Conservation (phyloP, 2,797 vertebrate species). For the Tapirus indicus region DNA sequence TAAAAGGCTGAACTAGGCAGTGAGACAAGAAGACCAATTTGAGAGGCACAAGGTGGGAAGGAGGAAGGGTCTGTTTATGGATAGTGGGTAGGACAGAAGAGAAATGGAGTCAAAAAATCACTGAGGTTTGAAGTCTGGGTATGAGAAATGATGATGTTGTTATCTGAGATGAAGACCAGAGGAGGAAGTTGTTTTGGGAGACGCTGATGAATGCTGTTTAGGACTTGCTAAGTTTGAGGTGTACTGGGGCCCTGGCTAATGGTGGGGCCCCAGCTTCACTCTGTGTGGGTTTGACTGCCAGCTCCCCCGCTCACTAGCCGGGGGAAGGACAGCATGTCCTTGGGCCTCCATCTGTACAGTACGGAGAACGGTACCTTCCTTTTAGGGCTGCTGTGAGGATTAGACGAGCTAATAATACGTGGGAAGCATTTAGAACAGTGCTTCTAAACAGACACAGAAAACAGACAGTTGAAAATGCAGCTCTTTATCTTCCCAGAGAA, state of each 20-base stretch:
- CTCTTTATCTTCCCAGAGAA: neutral
- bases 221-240: neutral
- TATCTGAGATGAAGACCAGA: neutral
- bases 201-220: neutral
- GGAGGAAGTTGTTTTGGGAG: neutral
- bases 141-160: neutral
- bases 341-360: neutral
- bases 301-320: neutral
- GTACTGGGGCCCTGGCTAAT: neutral
- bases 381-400: neutral
- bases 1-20: neutral
- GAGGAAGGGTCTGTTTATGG: neutral
- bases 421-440: neutral
- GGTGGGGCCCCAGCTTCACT: neutral
- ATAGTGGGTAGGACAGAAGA: neutral
- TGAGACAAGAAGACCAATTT: neutral
- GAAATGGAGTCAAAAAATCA: neutral
- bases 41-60: neutral
- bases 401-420: neutral
- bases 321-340: neutral
- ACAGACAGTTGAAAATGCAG: neutral
- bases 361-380: neutral
- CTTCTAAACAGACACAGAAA: neutral
- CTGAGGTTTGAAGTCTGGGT: neutral
- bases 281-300: neutral